Conservation (phyloP, 2,113 vertebrate species). For the Ammodytes marinus region DNA sequence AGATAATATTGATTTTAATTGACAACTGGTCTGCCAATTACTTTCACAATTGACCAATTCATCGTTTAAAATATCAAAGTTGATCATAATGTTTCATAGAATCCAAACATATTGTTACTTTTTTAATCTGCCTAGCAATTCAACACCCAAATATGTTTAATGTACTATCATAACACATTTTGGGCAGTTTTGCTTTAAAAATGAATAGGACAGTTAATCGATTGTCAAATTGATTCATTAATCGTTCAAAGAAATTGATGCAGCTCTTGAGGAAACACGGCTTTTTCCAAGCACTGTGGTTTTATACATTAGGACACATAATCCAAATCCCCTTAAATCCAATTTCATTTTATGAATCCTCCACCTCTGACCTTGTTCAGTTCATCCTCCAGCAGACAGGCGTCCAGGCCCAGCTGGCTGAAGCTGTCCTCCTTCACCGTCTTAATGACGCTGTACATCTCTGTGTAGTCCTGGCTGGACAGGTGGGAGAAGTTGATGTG, state of each 20-base stretch:
- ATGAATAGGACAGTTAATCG: too few relatives aligned
- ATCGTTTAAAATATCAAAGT: neutral
- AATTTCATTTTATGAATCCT: neutral
- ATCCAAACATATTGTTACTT: neutral
- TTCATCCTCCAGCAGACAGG: slow-evolving; percentile 94
- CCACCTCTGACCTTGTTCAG: slow-evolving; percentile 90
- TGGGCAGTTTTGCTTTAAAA: neutral
- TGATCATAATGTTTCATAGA: neutral
- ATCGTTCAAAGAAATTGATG: neutral
- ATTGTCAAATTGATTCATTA: neutral
- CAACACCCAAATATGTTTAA: neutral
- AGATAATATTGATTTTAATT: neutral
- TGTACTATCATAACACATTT: neutral
- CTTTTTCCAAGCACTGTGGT: neutral
- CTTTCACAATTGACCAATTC: neutral
- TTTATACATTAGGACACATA: neutral
- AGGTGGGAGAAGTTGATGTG: slow-evolving; percentile 98
- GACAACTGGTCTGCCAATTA: neutral
- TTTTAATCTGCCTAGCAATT: neutral
- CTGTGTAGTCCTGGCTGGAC: slow-evolving; percentile 90
- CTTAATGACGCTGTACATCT: slow-evolving; percentile 97
- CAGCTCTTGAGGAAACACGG: neutral
- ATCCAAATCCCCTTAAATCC: neutral
- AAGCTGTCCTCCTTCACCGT: slow-evolving; percentile 93
- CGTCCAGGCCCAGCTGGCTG: slow-evolving; percentile 90